Evolutionary conservation across 2,888 invertebrate genomes (phyloP).

Genomic region (Schizaphis graminum): DNA sequence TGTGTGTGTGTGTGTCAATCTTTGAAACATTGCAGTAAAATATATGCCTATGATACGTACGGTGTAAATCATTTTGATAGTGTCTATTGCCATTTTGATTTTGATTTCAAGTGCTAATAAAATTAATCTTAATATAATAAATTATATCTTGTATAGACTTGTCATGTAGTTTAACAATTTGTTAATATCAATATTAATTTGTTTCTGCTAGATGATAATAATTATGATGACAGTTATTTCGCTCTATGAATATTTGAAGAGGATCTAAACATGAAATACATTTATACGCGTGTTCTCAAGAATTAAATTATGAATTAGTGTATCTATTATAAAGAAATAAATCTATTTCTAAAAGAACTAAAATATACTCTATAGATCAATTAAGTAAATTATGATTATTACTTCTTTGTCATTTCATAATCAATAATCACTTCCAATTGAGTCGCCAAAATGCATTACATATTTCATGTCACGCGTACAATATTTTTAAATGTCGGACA

Average conservation of each 20-base stretch:
- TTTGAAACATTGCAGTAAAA: not conserved
- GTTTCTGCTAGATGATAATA: constrained; percentile 11
- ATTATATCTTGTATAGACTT: not conserved
- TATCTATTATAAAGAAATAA: not conserved
- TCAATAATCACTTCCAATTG: not conserved
- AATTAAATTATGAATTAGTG: constrained; percentile 9
- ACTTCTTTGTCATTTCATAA: not conserved
- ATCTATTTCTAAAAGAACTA: not conserved
- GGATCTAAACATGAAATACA: not conserved
- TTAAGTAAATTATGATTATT: not conserved
- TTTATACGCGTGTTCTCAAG: not conserved
- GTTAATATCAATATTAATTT: not conserved
- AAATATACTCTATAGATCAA: not conserved
- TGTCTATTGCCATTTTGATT: not conserved
- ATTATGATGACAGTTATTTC: constrained; percentile 14
- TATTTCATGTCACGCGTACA: not conserved
- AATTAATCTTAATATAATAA: not conserved
- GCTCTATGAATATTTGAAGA: constrained; percentile 10
- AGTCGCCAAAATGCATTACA: not conserved
- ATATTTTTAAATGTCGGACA: not conserved
- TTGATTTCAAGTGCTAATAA: constrained; percentile 14
- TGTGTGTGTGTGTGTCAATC: no score
- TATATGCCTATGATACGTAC: not conserved
- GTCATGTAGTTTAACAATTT: not conserved
- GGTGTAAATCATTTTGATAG: not conserved